These are phyloP conservation scores for Nasua narica DNA, from an alignment of 2,797 vertebrate genomes.

Conservation along the genomic window DNA sequence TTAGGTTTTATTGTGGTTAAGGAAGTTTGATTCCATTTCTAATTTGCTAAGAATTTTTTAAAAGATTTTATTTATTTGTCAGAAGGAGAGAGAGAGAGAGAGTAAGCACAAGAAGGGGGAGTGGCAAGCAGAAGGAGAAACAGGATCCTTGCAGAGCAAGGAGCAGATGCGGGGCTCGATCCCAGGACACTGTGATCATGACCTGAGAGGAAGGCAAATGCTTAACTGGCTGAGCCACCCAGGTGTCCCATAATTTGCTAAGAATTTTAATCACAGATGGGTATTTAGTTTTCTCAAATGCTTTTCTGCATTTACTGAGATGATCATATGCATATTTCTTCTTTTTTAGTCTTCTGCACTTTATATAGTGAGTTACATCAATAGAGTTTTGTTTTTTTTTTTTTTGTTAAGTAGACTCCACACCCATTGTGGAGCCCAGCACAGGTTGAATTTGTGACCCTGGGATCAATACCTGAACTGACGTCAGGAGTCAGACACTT, in stretches of 20 bases:
- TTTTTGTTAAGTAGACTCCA: neutral
- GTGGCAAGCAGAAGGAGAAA: neutral
- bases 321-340: neutral
- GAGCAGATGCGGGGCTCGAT: neutral
- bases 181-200: neutral
- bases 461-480: neutral
- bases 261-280: neutral
- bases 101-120: no score
- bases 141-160: no score
- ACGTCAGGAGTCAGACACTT: neutral
- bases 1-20: neutral
- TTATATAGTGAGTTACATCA: neutral
- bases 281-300: neutral
- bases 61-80: neutral
- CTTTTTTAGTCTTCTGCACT: neutral
- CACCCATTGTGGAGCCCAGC: neutral
- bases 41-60: neutral
- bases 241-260: neutral
- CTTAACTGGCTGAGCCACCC: no score
- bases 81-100: no score
- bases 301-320: neutral
- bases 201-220: no score
- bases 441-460: neutral
- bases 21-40: neutral
- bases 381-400: neutral